Conservation (phyloP, 2,113 vertebrate species). For the Monopterus albus region DNA sequence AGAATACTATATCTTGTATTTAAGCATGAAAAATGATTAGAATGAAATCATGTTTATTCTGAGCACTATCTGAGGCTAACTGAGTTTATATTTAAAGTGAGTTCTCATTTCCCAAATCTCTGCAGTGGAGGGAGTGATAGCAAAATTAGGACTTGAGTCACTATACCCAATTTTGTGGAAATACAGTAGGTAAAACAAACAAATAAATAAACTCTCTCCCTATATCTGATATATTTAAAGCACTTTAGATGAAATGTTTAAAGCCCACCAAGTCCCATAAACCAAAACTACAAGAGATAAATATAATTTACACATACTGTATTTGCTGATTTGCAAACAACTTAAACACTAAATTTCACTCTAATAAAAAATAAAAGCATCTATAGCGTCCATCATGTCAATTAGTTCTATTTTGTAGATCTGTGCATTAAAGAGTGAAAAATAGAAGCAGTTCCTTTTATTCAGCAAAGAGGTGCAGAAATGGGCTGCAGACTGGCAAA, state of each 20-base stretch:
- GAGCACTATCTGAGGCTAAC: no score
- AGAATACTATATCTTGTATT: no score
- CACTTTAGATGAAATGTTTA: background rate
- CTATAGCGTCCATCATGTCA: background rate
- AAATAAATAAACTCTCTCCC: no score
- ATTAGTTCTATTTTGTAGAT: constrained; percentile 9
- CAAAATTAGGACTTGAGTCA: no score
- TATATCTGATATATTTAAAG: background rate
- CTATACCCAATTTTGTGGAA: no score
- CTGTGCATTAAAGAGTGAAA: constrained; percentile 6
- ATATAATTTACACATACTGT: background rate
- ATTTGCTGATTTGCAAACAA: background rate
- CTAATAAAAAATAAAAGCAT: background rate
- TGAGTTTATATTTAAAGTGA: no score
- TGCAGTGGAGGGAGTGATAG: no score
- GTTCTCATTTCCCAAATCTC: no score
- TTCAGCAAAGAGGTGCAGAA: constrained; percentile 14
- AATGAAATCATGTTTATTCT: no score
- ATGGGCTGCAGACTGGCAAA: constrained; percentile 27
- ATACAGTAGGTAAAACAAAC: no score
- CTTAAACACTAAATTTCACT: background rate
- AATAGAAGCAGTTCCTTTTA: constrained; percentile 22
- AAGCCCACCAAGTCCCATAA: background rate
- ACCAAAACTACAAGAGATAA: background rate
- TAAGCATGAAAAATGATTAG: no score